Percentiles rank a stretch among this genome's conserved stretches.
phyloP scores from a whole-genome alignment of 2,888 invertebrate species.

The Amphipyra berbera region DNA sequence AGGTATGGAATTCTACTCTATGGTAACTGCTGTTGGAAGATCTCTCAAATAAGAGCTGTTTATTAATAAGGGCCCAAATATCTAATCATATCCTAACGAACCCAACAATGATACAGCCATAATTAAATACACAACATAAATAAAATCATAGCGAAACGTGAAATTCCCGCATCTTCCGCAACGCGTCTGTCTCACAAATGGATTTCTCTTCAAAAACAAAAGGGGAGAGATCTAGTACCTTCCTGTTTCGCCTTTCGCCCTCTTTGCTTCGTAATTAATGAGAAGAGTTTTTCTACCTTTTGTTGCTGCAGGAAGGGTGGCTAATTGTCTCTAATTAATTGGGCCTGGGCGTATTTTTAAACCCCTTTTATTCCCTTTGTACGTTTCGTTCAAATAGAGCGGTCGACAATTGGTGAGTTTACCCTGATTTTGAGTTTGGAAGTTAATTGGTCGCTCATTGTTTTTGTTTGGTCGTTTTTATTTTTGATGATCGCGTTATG shows the following conservation, averaged over 20 bases:
- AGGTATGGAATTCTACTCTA: too few species aligned
- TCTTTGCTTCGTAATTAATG: conserved; percentile 82
- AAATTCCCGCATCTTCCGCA: conserved; percentile 51
- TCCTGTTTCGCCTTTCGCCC: conserved; percentile 64
- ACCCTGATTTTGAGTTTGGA: conserved; percentile 71
- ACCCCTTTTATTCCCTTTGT: conserved; percentile 81
- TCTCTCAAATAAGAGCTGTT: too few species aligned
- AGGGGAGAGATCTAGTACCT: conserved; percentile 72
- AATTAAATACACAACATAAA: conserved; percentile 35
- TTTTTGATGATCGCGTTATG: conserved; percentile 32
- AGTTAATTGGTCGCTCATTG: conserved; percentile 76
- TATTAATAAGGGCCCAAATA: too few species aligned
- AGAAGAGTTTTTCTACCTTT: conserved; percentile 88
- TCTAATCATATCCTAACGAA: not conserved
- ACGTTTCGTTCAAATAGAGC: conserved; percentile 66
- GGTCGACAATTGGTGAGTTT: conserved; percentile 69
- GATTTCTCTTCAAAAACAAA: conserved; percentile 67
- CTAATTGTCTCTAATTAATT: conserved; percentile 89
- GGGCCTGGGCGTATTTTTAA: conserved; percentile 84
- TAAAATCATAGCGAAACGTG: conserved; percentile 22
- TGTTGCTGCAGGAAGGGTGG: conserved; percentile 84
- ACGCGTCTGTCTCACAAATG: conserved; percentile 68
- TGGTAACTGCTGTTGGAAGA: too few species aligned
- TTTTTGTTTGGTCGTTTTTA: conserved; percentile 59
- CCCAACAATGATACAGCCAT: conserved; percentile 4